A percentile compares a stretch with the other conserved stretches of the same genome.
These are phyloP conservation scores for Ailuropoda melanoleuca DNA, from an alignment of 2,113 vertebrate species.

Conservation along the genomic window DNA sequence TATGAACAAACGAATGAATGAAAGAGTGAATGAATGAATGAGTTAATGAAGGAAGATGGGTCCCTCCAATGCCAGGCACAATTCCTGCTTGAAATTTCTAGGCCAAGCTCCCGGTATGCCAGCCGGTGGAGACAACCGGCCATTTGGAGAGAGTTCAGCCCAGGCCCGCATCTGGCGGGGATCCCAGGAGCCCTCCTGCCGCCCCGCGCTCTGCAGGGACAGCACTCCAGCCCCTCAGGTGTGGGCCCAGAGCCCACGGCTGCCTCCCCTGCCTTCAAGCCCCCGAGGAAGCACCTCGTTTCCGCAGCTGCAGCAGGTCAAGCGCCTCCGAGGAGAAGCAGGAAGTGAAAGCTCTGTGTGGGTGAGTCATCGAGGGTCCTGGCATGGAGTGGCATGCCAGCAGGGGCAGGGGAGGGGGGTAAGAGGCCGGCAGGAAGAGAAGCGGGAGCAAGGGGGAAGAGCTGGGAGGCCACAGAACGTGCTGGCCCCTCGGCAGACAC, in stretches of 20 bases:
- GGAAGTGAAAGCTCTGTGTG: conserved; percentile 7
- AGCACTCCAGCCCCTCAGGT: background rate
- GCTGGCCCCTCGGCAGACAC: background rate
- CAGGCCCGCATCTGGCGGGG: background rate
- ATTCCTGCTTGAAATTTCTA: background rate
- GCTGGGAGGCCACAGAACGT: background rate
- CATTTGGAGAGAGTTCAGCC: background rate
- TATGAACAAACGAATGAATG: background rate
- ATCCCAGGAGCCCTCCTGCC: background rate
- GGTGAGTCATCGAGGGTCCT: background rate
- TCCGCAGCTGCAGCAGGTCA: background rate
- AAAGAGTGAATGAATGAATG: background rate
- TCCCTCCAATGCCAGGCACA: background rate
- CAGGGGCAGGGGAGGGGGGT: rapidly evolving
- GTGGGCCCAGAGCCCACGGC: background rate
- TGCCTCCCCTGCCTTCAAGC: background rate
- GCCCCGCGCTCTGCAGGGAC: background rate
- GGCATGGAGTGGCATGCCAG: background rate
- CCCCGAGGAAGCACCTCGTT: background rate
- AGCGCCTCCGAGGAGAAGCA: background rate
- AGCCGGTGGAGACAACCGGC: background rate
- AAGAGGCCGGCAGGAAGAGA: background rate
- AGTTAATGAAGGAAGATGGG: background rate
- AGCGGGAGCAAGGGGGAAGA: background rate
- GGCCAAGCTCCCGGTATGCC: background rate